Base-by-base conservation (phyloP, 2,888 invertebrate species). In the Pheosia tremula region DNA sequence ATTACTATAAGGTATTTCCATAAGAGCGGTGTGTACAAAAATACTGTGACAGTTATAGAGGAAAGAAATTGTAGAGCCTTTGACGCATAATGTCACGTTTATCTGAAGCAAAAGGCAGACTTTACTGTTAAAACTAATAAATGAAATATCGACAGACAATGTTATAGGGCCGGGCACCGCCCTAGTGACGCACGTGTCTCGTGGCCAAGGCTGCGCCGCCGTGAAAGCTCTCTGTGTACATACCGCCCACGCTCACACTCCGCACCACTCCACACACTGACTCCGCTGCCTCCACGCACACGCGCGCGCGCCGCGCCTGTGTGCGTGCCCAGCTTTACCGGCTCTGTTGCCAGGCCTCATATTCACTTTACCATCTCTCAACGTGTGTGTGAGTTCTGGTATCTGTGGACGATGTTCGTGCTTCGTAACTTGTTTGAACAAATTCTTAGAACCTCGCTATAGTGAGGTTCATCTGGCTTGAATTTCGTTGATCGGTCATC, bases 141-240 rank as follows among this genome's bases (percentile, higher is more conserved):
- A 24, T 24, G 24, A 59, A 61, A 39, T 58, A 75, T 78, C 78
- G 79, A 78, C 68, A 78, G 64, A 68, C 61, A 69, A 66, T 65
- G 65, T 60, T 61, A 71, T 76, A 80, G 78, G 78, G 75, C 69
- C 64, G 69, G 70, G 77, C 78, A 68, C 88, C 82, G 77, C 91
- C 86, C 89, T 91, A 89, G 61, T 75, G 83, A 83, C 89, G 91
- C 93, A 92, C 93, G 93, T 93, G 93, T 91, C 86, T 88, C 82
- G 89, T 87, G 92, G 93, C 93, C 93, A 93, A 93, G 93, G 93
- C 92, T 93, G 91, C 82, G 81, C 73, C 82, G 81, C 73, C 84
- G 91, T 91, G 93, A 92, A 93, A 93, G 92, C 92, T 91, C 92
- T 91, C 84, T 83, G 83, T 84, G 82, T 88, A 84, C 81, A 80